Evolutionary conservation across 2,888 invertebrate species (phyloP).

Genomic region (Patella ulyssiponensis): DNA sequence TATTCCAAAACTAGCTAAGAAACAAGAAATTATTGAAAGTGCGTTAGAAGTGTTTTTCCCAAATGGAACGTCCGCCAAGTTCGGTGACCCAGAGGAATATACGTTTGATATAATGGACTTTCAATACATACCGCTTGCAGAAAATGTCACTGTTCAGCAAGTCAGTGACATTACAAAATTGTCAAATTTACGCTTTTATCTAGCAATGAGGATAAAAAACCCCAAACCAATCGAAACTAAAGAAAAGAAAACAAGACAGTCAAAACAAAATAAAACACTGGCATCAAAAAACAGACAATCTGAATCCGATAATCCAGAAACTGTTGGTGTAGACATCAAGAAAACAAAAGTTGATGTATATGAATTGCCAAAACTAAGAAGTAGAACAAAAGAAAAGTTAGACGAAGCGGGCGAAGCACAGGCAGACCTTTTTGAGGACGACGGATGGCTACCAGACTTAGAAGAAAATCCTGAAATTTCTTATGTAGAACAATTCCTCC

Average conservation of each 20-base stretch:
- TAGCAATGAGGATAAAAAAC: background rate
- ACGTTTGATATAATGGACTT: background rate
- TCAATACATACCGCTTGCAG: background rate
- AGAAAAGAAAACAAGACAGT: too few species aligned
- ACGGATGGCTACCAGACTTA: background rate
- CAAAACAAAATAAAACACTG: too few species aligned
- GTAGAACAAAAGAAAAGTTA: background rate
- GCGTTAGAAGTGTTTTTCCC: background rate
- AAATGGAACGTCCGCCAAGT: conserved; percentile 3
- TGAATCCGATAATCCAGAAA: background rate
- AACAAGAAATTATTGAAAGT: background rate
- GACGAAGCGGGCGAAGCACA: too few species aligned
- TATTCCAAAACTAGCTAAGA: background rate
- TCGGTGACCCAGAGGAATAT: background rate
- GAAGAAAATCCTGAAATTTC: too few species aligned
- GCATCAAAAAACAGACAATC: too few species aligned
- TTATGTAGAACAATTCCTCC: background rate
- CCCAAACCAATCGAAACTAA: background rate
- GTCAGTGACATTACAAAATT: background rate
- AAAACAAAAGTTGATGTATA: background rate
- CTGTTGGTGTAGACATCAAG: background rate
- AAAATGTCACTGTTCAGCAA: conserved; percentile 7
- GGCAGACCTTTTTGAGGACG: background rate
- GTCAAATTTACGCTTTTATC: conserved; percentile 5
- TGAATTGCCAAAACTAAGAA: conserved; percentile 6